Conservation (phyloP, 2,888 invertebrate genomes). For the Diaphora mendica region DNA sequence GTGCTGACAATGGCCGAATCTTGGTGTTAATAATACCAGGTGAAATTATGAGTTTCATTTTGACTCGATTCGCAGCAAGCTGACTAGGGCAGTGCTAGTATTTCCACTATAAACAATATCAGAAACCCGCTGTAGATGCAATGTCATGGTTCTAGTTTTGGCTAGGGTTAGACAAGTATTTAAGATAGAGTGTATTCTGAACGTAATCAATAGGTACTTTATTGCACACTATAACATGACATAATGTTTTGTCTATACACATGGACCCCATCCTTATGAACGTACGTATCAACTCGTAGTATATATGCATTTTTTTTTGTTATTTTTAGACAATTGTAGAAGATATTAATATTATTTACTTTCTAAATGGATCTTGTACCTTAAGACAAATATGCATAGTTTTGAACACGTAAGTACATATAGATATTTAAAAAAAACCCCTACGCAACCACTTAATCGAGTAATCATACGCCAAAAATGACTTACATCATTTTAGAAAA, state of each 20-base stretch:
- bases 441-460: too few species aligned
- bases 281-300: neutral
- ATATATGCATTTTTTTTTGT: neutral
- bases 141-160: neutral
- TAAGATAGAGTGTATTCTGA: neutral
- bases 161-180: neutral
- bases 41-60: neutral
- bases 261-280: too few species aligned
- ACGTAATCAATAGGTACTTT: too few species aligned
- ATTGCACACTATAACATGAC: too few species aligned
- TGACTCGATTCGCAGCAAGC: neutral
- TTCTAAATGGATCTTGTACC: too few species aligned
- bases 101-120: neutral
- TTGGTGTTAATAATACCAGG: neutral
- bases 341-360: neutral
- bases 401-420: too few species aligned
- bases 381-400: too few species aligned
- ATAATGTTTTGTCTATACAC: too few species aligned
- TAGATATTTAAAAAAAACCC: too few species aligned
- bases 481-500: too few species aligned
- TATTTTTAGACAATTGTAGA: neutral
- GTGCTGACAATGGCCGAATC: neutral
- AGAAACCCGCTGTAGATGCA: neutral
- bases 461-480: too few species aligned
- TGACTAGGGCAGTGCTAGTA: neutral